Percentiles rank a stretch among this genome's conserved stretches.
These are phyloP conservation scores for Crotophaga sulcirostris DNA, from an alignment of 2,113 vertebrate species.

Conservation along the genomic window DNA sequence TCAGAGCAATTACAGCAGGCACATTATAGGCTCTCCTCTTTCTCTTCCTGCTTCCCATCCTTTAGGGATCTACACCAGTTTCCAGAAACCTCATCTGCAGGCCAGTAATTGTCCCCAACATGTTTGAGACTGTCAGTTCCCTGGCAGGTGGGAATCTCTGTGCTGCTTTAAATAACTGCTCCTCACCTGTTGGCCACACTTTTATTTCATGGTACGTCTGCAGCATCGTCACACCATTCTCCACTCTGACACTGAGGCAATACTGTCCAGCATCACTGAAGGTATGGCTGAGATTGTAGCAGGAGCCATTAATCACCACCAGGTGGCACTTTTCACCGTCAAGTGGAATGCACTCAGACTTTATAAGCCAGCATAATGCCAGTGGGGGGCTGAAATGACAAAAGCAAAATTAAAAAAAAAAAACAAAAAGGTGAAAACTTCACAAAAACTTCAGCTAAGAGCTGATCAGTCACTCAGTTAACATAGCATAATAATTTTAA, in stretches of 20 bases:
- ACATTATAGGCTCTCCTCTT: neutral
- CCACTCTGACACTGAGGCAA: slow-evolving; percentile 83
- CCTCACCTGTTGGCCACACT: slow-evolving; percentile 80
- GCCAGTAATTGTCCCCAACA: neutral
- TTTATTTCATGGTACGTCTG: slow-evolving; percentile 81
- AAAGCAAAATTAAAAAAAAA: neutral
- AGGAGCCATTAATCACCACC: slow-evolving; percentile 74
- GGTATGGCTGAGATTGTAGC: slow-evolving; percentile 80
- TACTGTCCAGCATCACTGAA: slow-evolving; percentile 80
- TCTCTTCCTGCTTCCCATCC: neutral
- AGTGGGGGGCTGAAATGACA: slow-evolving; percentile 78
- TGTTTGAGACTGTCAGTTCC: neutral
- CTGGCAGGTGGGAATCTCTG: neutral
- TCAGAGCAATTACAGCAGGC: neutral
- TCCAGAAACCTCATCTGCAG: neutral
- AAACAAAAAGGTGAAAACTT: neutral
- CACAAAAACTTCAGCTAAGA: neutral
- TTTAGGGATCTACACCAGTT: neutral
- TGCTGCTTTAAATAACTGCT: neutral
- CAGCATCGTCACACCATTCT: slow-evolving; percentile 80
- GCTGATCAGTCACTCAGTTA: neutral
- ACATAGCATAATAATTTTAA: neutral
- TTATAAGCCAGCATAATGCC: slow-evolving; percentile 86
- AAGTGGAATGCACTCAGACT: slow-evolving; percentile 76
- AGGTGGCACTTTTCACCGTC: slow-evolving; percentile 76